phyloP scores from a whole-genome alignment of 2,113 vertebrate species.

The Tiliqua scincoides region DNA sequence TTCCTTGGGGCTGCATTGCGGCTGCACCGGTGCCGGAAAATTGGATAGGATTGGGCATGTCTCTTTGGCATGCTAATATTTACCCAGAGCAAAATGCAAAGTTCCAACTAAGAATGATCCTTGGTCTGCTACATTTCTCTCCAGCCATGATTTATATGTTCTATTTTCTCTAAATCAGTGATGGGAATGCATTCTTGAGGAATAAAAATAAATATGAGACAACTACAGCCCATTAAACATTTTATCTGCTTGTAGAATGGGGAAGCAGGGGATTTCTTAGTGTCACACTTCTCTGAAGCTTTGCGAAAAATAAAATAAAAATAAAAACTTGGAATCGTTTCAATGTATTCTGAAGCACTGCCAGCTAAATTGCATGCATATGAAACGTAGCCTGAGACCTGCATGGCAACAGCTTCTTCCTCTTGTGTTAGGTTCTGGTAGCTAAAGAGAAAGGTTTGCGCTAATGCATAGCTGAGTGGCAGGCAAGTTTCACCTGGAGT shows the following conservation, averaged over 20 bases:
- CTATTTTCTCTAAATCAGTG: conserved; percentile 67
- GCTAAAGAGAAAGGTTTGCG: not conserved
- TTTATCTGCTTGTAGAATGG: conserved; percentile 31
- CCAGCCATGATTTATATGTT: conserved; percentile 60
- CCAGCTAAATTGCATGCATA: conserved; percentile 35
- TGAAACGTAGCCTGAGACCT: conserved; percentile 5
- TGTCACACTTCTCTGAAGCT: not conserved
- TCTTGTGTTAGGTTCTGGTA: not conserved
- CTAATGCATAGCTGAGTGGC: not conserved
- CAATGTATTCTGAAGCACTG: conserved; percentile 26
- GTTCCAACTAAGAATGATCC: conserved; percentile 26
- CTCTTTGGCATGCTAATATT: conserved; percentile 32
- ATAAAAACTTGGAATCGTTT: conserved; percentile 10
- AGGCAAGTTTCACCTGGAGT: not conserved
- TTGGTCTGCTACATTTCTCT: conserved; percentile 40
- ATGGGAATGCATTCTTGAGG: conserved; percentile 23
- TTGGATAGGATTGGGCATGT: too few relatives aligned
- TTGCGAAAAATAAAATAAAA: conserved; percentile 3
- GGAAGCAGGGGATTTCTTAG: conserved; percentile 13
- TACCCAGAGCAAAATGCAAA: conserved; percentile 5
- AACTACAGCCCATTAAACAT: conserved; percentile 36
- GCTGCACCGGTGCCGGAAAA: too few relatives aligned
- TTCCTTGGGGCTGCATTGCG: too few relatives aligned
- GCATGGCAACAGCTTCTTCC: not conserved
- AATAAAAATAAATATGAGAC: conserved; percentile 38